Conservation (phyloP, 2,113 vertebrate genomes). For the Tupaia tana region DNA sequence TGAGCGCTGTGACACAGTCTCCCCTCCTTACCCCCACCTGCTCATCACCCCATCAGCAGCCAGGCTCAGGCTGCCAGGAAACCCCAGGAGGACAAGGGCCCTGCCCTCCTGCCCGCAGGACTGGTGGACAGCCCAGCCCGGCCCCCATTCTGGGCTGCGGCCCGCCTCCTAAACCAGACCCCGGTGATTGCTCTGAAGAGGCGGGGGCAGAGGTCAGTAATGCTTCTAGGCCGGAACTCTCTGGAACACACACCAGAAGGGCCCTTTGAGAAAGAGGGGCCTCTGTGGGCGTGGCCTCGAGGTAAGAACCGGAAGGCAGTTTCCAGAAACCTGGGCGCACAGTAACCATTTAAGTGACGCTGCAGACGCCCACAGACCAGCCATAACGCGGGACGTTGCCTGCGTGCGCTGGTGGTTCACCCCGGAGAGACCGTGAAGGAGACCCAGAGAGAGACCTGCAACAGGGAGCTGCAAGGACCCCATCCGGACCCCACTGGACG, state of each 20-base stretch:
- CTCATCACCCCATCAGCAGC: too few species aligned
- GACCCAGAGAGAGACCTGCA: too few species aligned
- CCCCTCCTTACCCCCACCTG: too few species aligned
- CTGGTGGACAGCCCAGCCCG: neutral
- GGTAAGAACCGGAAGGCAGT: neutral
- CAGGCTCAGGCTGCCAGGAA: too few species aligned
- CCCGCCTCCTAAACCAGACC: neutral
- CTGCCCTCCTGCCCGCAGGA: too few species aligned
- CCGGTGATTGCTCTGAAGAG: neutral
- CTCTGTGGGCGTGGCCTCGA: neutral
- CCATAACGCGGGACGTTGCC: neutral
- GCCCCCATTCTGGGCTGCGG: neutral
- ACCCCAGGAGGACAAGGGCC: too few species aligned
- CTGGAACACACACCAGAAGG: neutral
- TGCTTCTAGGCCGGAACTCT: neutral
- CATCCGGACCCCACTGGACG: too few species aligned
- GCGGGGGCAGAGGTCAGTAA: neutral
- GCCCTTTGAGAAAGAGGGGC: neutral
- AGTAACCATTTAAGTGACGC: neutral
- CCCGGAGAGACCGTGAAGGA: too few species aligned
- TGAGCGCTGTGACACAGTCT: too few species aligned
- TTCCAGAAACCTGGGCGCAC: neutral
- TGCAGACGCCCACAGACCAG: neutral
- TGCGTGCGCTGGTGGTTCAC: too few species aligned
- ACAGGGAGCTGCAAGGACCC: too few species aligned